These are phyloP conservation scores for Drosophila pachea DNA, from an alignment of 1,140 invertebrate genomes.

Conservation along the genomic window DNA sequence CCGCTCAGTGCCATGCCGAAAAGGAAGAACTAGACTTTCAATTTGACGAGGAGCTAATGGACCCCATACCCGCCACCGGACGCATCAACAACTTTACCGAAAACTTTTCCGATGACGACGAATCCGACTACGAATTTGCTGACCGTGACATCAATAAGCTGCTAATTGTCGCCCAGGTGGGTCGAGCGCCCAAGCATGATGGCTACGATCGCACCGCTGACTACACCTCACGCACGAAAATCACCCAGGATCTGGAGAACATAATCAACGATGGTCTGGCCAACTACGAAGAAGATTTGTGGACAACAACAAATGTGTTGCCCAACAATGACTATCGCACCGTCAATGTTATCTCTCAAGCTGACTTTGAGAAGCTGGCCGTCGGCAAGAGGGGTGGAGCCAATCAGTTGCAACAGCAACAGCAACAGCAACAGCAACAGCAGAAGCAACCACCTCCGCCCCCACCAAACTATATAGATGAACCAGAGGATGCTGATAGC, in stretches of 20 bases:
- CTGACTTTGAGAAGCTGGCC: constrained; percentile 90
- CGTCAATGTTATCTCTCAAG: constrained; percentile 93
- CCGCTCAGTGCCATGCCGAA: constrained; percentile 80
- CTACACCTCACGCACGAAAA: constrained; percentile 90
- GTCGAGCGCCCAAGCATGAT: constrained; percentile 87
- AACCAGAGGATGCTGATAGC: constrained; percentile 57
- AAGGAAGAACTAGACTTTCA: constrained; percentile 96
- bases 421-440: constrained; percentile 3
- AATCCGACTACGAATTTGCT: constrained; percentile 92
- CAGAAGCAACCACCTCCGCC: constrained; percentile 90
- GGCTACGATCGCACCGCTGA: constrained; percentile 93
- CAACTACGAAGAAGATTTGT: constrained; percentile 96
- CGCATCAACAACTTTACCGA: constrained; percentile 89
- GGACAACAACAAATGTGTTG: constrained; percentile 80
- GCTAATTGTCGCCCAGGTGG: constrained; percentile 95
- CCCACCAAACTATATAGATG: constrained; percentile 73
- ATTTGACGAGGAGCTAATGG: constrained; percentile 96
- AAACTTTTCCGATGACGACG: constrained; percentile 85
- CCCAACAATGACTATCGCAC: constrained; percentile 86
- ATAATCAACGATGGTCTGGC: constrained; percentile 96
- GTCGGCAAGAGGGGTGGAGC: constrained; percentile 82
- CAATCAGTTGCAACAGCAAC: constrained; percentile 75
- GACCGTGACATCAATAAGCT: constrained; percentile 97
- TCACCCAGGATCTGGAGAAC: constrained; percentile 95
- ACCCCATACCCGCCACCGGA: constrained; percentile 83